These are phyloP conservation scores for Ptychodera flava DNA, from an alignment of 35 echinoderm and acorn worm species.

Conservation along the genomic window DNA sequence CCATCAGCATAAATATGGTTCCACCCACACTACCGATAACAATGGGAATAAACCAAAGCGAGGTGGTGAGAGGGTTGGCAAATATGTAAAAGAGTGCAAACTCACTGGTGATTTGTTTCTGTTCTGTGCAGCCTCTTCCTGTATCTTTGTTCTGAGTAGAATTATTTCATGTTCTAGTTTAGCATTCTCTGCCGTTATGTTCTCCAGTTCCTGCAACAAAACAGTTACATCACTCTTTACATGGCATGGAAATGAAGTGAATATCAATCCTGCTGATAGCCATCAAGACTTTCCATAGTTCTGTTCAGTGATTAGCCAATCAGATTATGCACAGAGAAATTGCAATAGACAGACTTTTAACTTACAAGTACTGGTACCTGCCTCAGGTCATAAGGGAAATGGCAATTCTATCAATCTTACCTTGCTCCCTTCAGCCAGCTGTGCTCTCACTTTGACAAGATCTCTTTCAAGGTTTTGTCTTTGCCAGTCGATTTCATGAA, in stretches of 20 bases:
- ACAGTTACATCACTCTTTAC: not conserved
- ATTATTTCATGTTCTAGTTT: constrained; percentile 80
- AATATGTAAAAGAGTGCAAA: no score
- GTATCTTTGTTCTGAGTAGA: constrained; percentile 52
- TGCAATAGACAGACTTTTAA: not conserved
- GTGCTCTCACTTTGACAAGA: constrained; percentile 70
- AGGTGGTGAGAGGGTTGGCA: no score
- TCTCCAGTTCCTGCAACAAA: constrained; percentile 64
- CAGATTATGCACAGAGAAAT: not conserved
- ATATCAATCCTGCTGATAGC: not conserved
- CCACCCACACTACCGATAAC: no score
- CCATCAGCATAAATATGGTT: no score
- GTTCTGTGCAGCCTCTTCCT: constrained; percentile 18
- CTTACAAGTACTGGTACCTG: not conserved
- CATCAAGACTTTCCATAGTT: not conserved
- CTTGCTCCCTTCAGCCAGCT: constrained; percentile 88
- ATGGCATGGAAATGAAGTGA: not conserved
- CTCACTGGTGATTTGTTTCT: not conserved
- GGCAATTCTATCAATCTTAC: constrained; percentile 15
- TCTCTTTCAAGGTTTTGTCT: constrained; percentile 59
- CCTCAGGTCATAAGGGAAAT: not conserved
- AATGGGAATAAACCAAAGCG: no score
- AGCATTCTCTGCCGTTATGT: constrained; percentile 64
- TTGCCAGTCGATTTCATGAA: constrained; percentile 63
- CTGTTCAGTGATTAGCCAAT: not conserved